Evolutionary conservation across 2,113 vertebrate species (phyloP), one percentile per base, ranked within the genome.

Genomic region (Anolis carolinensis): DNA sequence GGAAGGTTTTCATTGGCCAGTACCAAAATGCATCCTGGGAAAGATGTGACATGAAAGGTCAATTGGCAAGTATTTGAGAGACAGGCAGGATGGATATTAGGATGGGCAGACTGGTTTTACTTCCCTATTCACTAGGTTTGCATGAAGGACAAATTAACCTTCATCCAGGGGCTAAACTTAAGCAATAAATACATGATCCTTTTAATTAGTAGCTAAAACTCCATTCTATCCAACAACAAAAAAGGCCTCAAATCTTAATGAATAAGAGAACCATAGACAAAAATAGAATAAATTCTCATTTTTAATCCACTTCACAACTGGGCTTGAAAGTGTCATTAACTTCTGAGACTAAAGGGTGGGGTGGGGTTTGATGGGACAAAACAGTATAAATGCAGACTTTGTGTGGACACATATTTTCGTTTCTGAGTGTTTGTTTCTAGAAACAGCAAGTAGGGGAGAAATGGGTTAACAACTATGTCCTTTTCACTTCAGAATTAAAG

Each of bases 1-100:
- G 93, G 84, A 82, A 91, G 83, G 7, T 84, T 91, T 86, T 89
- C 90, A 91, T 80, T 92, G 90, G 90, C 86, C 85, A 87, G 70
- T 89, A 78, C 79, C 85, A 88, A 2, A 63, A 82, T 90, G 79
- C 39, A 0, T 30, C 52, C 76, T 76, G 88, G 93, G 92, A 87
- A 89, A 80, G 90, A 89, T 59, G 50, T 89, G 92, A 86, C 89
- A 91, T 83, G 70, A 81, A 87, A 94, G 89, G 90, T 89, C 90
- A 90, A 27, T 3, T 67, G 10, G 85, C 77, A 62, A 73, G 62
- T 78, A 30, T 52, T 83, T 20, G 27, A 87, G 86, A 77, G 11
- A 62, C 74, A 84, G 39, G 70, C 13, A 81, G 55, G 83, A 59
- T 89, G 39, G 71, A 70, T 23, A 20, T 48, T 82, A 67, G 6